phyloP scores from a whole-genome alignment of 1,140 invertebrate genomes.

The Aphelinus atriplicis region DNA sequence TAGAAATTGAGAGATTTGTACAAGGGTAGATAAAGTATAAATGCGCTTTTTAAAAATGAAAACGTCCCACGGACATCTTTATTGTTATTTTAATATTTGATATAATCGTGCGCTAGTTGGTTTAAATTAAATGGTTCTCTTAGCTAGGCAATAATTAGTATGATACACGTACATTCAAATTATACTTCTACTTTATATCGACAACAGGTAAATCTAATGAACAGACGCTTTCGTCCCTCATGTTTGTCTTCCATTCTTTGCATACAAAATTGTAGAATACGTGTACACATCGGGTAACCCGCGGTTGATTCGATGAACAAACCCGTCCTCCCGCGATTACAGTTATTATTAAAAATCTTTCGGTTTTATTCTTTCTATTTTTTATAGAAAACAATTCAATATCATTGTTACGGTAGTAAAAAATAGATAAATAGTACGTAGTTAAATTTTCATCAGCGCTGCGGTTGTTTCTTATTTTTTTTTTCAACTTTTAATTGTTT shows the following conservation, averaged over 20 bases:
- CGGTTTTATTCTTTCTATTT: background rate
- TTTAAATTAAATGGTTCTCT: slow-evolving; percentile 55
- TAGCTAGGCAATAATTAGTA: slow-evolving; percentile 57
- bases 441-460: slow-evolving; percentile 29
- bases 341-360: slow-evolving; percentile 24
- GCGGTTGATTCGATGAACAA: slow-evolving; percentile 31
- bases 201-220: slow-evolving; percentile 57
- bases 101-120: slow-evolving; percentile 58
- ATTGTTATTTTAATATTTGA: slow-evolving; percentile 56
- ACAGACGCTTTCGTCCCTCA: slow-evolving; percentile 42
- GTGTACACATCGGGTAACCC: slow-evolving; percentile 36
- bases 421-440: slow-evolving; percentile 26
- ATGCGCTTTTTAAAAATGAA: slow-evolving; percentile 55
- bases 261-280: slow-evolving; percentile 52
- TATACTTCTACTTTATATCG: slow-evolving; percentile 57
- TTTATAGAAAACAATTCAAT: slow-evolving; percentile 27
- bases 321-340: slow-evolving; percentile 11
- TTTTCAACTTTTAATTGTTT: slow-evolving; percentile 4
- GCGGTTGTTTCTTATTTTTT: slow-evolving; percentile 6
- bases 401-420: slow-evolving; percentile 14
- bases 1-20: too few species aligned
- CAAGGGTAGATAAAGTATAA: slow-evolving; percentile 9
- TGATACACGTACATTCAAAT: slow-evolving; percentile 60
- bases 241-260: slow-evolving; percentile 37
- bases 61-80: slow-evolving; percentile 57